Base-by-base conservation (phyloP, 1,140 invertebrate genomes). In the Apocrypta bakeri region DNA sequence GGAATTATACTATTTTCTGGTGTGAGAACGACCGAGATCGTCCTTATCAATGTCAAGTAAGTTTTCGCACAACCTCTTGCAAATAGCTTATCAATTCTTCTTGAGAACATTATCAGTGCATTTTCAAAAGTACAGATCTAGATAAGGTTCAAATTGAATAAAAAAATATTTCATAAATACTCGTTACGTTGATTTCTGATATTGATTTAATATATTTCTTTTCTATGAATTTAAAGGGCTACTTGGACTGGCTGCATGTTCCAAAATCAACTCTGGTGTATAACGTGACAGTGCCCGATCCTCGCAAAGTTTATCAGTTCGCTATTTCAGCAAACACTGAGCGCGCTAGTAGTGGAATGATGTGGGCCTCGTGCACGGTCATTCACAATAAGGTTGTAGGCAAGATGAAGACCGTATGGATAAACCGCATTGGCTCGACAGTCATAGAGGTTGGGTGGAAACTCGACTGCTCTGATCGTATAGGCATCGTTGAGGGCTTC, bases 351-450 rank as follows among this genome's bases (percentile, higher is more conserved):
- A 96, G 95, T 88, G 96, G 96, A 0, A 96, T 97, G 94, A 91
- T 95, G 11, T 96, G 96, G 96, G 94, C 95, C 11, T 93, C 93
- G 2, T 96, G 96, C 89, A 95, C 95, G 4, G 94, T 96, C 61
- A 94, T 95, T n/a, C 94, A 94, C 85, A 94, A 95, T 84, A 94
- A 94, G 86, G 93, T 93, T 64, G 92, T 94, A 12, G 93, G 94
- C 61, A 96, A 95, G 92, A 94, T 95, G 85, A 95, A 94, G 75
- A 94, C 93, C 75, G 93, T 95, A 1, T 93, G 93, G 90, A 93
- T 95, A 61, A 93, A 93, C 85, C 88, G 88, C 17, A 92, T 94
- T 24, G 93, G 92, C 7, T 93, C 94, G 21, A 92, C 93, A 21
- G 93, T 86, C 82, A 94, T 96, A 24, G 93, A 94, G 85, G 90